phyloP scores from a whole-genome alignment of 1,140 invertebrate genomes.

The Manduca sexta region DNA sequence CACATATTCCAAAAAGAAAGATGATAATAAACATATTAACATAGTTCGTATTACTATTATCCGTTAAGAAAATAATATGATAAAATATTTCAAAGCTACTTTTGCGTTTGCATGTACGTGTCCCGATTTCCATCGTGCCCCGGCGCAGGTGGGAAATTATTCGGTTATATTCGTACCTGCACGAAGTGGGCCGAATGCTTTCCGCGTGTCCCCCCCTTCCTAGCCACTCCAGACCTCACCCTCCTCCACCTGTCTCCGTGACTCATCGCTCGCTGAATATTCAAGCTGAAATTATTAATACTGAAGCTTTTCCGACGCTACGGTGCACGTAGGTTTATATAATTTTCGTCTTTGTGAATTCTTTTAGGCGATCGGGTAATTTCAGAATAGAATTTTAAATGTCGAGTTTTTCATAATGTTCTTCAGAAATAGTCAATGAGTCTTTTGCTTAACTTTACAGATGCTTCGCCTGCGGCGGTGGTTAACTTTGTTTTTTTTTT shows the following conservation, averaged over 20 bases:
- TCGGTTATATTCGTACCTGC: constrained; percentile 60
- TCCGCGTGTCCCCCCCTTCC: constrained; percentile 26
- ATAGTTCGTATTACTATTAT: too few species aligned
- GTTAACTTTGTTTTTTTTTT: too few species aligned
- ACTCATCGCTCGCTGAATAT: constrained; percentile 26
- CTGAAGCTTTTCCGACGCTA: constrained; percentile 1
- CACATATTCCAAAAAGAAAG: too few species aligned
- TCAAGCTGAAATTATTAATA: constrained; percentile 7
- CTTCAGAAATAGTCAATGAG: neutral
- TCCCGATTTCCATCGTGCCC: constrained; percentile 22
- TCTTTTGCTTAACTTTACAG: too few species aligned
- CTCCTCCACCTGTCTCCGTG: constrained; percentile 17
- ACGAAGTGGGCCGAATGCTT: constrained; percentile 53
- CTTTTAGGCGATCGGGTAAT: neutral
- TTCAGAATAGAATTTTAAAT: neutral
- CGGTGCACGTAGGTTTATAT: neutral
- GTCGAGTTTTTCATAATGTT: neutral
- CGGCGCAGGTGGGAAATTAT: constrained; percentile 62
- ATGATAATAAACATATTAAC: too few species aligned
- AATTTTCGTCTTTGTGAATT: too few species aligned
- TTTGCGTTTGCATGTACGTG: constrained; percentile 13
- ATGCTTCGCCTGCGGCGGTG: too few species aligned
- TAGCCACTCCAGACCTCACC: constrained; percentile 1
- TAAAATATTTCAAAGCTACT: too few species aligned
- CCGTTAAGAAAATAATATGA: too few species aligned